Conservation (phyloP, 2,888 invertebrate genomes). For the Melinopterus prodromus region DNA sequence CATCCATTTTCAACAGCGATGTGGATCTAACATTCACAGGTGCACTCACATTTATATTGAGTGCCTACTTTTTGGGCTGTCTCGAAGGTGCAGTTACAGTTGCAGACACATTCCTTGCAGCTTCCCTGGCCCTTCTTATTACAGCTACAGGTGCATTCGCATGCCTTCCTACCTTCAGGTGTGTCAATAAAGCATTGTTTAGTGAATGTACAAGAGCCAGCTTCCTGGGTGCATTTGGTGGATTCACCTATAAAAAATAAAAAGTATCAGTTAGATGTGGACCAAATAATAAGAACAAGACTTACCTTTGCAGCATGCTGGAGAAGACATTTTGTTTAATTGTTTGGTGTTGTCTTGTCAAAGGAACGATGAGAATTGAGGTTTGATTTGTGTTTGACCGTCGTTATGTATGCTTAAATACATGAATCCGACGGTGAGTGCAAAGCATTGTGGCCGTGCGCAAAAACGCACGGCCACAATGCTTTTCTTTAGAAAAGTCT, state of each 20-base stretch:
- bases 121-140: slow-evolving; percentile 12
- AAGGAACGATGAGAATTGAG: background rate
- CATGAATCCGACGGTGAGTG: background rate
- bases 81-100: slow-evolving; percentile 36
- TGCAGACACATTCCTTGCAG: slow-evolving; percentile 37
- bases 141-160: slow-evolving; percentile 39
- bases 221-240: slow-evolving; percentile 23
- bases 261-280: background rate
- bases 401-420: slow-evolving; percentile 1
- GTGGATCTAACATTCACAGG: slow-evolving; percentile 33
- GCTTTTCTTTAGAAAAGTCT: background rate
- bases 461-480: background rate
- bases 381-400: background rate
- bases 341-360: background rate
- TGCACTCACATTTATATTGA: slow-evolving; percentile 39
- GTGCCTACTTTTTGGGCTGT: slow-evolving; percentile 33
- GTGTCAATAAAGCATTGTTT: slow-evolving; percentile 30
- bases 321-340: background rate
- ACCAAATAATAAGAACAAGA: background rate
- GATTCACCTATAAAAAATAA: background rate
- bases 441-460: slow-evolving; percentile 21
- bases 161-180: slow-evolving; percentile 37
- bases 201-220: slow-evolving; percentile 31
- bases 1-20: background rate
- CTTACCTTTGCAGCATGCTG: slow-evolving; percentile 9